Percentiles rank a stretch among this genome's conserved stretches.
phyloP scores from a whole-genome alignment of 2,113 vertebrate species.

The Neolamprologus variostigma region DNA sequence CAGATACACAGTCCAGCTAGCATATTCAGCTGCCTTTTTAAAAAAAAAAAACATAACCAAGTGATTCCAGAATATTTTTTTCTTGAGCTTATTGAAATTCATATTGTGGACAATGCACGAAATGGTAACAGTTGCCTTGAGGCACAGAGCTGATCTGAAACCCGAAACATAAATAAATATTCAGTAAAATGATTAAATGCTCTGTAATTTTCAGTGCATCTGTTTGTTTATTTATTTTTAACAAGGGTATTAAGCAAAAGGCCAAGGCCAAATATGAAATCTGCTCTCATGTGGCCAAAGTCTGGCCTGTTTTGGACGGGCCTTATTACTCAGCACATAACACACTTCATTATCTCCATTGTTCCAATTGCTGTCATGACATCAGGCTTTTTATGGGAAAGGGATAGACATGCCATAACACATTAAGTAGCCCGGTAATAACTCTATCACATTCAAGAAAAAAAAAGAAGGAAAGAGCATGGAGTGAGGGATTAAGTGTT shows the following conservation, averaged over 20 bases:
- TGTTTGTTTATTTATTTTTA: neutral
- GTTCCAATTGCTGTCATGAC: conserved; percentile 23
- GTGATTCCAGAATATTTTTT: neutral
- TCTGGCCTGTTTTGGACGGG: neutral
- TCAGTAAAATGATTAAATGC: neutral
- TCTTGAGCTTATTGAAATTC: neutral
- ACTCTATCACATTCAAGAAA: neutral
- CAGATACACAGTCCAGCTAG: neutral
- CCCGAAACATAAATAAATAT: neutral
- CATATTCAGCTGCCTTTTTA: neutral
- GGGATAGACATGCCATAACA: conserved; percentile 15
- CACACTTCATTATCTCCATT: conserved; percentile 2
- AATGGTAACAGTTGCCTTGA: neutral
- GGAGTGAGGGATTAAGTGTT: conserved; percentile 3
- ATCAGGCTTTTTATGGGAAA: conserved; percentile 25
- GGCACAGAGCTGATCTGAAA: neutral
- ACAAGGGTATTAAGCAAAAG: neutral
- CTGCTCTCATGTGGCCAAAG: neutral
- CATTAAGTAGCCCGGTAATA: conserved; percentile 23
- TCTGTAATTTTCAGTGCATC: neutral
- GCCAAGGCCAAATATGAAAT: neutral
- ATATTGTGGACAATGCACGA: neutral
- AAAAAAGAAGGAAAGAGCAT: neutral
- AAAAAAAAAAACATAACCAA: neutral
- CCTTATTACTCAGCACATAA: neutral